phyloP scores from a whole-genome alignment of 92 coral and sea anemone species.

The Diadumene lineata region DNA sequence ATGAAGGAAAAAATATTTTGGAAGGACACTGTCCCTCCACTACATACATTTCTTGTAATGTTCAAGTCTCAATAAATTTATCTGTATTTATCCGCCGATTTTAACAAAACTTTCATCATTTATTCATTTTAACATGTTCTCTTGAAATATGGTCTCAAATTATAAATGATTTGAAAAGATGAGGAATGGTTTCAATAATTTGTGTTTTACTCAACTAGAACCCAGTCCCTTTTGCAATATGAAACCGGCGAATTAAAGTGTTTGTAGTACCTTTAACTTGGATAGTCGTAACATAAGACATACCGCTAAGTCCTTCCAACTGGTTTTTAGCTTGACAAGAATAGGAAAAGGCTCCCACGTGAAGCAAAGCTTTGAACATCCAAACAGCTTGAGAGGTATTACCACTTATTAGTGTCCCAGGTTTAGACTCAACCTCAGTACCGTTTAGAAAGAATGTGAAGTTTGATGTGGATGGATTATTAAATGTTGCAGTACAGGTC shows the following conservation, averaged over 20 bases:
- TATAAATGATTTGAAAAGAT: too few species aligned
- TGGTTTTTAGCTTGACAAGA: background rate
- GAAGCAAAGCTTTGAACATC: background rate
- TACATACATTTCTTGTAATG: too few species aligned
- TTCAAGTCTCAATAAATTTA: too few species aligned
- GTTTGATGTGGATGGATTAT: background rate
- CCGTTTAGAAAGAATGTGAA: background rate
- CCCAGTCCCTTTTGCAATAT: background rate
- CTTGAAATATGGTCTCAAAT: too few species aligned
- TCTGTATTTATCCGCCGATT: too few species aligned
- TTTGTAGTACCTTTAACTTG: background rate
- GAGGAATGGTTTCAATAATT: background rate
- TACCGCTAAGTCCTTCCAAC: background rate
- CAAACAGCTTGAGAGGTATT: background rate
- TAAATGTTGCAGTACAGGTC: background rate
- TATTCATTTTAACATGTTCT: too few species aligned
- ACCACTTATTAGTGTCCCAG: background rate
- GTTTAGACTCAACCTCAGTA: background rate
- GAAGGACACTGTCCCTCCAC: too few species aligned
- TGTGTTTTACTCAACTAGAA: background rate
- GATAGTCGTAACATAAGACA: background rate
- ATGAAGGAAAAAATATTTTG: too few species aligned
- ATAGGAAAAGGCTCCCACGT: background rate
- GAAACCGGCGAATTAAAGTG: background rate
- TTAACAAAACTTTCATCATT: too few species aligned